Evolutionary conservation across 2,797 vertebrate genomes (phyloP), one percentile per base, ranked within the genome.

Genomic region (Peromyscus nudipes): DNA sequence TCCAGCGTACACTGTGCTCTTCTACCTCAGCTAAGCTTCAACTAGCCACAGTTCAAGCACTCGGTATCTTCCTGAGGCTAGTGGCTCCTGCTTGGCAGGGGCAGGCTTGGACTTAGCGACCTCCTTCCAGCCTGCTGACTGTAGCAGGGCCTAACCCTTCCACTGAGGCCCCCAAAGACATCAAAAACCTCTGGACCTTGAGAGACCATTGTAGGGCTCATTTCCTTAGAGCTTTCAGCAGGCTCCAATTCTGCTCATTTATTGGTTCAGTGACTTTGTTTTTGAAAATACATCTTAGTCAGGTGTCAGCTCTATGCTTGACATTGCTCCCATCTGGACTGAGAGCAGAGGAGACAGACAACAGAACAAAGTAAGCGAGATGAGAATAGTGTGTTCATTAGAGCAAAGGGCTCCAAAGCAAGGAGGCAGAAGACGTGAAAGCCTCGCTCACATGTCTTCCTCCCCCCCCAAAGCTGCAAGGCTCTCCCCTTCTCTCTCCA

Each of bases 221-320:
- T 67, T 82, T 37, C 16, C 0, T 14, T 8, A 31, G 89, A 71
- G 91, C 57, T 52, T 87, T 60, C 11, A 40, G 81, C 37, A 31
- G 62, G 43, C n/a, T 83, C 69, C 4, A 19, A 73, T n/a, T 90
- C 52, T 64, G 37, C 9, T 65, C 69, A 43, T n/a, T 83, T 46
- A 62, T 17, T 29, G 69, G 89, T 43, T 91, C 49, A 2, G 11
- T 29, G 29, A 27, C 37, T 67, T 83, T 77, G 29, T 8, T 86
- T 65, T 85, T 46, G 14, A 69, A 85, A 46, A 21, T 34, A 77
- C 57, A 65, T 82, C 62, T 90, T 92, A 71, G 76, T 67, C 49
- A 40, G 37, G 31, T 29, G 71, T 83, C 62, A 19, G 16, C 75
- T 79, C n/a, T 55, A 25, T 27, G 9, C 34, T 19, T 27, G 31